Conservation (phyloP, 2,888 invertebrate species). For the Microctonus hyperodae region DNA sequence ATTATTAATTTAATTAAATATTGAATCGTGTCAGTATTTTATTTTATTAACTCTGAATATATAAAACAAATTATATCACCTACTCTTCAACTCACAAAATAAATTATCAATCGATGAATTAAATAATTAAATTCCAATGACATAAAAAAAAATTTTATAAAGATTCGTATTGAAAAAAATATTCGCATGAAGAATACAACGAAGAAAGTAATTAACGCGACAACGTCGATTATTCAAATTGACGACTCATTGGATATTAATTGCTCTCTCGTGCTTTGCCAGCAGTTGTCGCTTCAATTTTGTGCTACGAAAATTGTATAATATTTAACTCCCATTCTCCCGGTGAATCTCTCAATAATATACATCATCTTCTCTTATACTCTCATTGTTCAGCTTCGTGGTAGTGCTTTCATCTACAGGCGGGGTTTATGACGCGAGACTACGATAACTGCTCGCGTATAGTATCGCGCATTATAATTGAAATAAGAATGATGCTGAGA, state of each 20-base stretch:
- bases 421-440: conserved; percentile 53
- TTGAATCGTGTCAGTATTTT: too few relatives aligned
- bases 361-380: not conserved
- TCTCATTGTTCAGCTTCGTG: not conserved
- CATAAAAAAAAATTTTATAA: conserved; percentile 25
- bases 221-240: conserved; percentile 28
- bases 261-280: conserved; percentile 18
- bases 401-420: conserved; percentile 28
- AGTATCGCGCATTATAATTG: conserved; percentile 45
- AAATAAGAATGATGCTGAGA: conserved; percentile 55
- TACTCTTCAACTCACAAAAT: too few relatives aligned
- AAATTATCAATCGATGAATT: too few relatives aligned
- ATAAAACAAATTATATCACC: not conserved
- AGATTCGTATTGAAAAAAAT: not conserved
- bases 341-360: not conserved
- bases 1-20: too few relatives aligned
- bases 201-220: conserved; percentile 48
- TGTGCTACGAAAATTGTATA: not conserved
- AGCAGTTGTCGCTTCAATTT: conserved; percentile 24
- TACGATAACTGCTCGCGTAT: conserved; percentile 52
- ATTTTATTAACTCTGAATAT: not conserved
- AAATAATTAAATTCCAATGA: not conserved
- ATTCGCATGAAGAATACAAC: conserved; percentile 18
- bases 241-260: conserved; percentile 26
- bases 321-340: not conserved